Percentiles rank a stretch among this genome's conserved stretches.
Conservation (phyloP, 2,888 invertebrate genomes). For the Leptinotarsa peninsularis region DNA sequence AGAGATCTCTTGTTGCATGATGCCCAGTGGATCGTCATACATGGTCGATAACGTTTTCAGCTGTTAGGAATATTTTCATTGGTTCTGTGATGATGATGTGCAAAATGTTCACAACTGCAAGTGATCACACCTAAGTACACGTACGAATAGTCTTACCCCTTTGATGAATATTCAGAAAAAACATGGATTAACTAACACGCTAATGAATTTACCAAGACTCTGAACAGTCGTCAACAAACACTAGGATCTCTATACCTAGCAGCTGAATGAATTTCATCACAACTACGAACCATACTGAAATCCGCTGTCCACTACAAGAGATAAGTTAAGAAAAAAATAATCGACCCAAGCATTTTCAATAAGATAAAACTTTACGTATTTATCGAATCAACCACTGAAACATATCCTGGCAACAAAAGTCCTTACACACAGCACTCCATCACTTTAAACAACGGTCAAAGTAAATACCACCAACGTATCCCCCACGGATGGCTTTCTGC, state of each 20-base stretch:
- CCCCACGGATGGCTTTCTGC: constrained; percentile 95
- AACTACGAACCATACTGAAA: background rate
- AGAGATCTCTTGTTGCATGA: too few relatives aligned
- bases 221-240: background rate
- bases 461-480: constrained; percentile 92
- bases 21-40: too few relatives aligned
- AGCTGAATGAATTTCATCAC: constrained; percentile 1
- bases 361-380: constrained; percentile 28
- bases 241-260: background rate
- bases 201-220: background rate
- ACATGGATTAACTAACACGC: too few relatives aligned
- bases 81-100: too few relatives aligned
- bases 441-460: constrained; percentile 97
- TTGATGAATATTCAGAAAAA: too few relatives aligned
- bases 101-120: too few relatives aligned
- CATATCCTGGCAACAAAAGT: constrained; percentile 10
- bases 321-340: background rate
- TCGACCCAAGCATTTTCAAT: constrained; percentile 25
- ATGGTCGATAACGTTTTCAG: too few relatives aligned
- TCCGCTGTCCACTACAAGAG: constrained; percentile 1
- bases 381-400: constrained; percentile 8
- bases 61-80: too few relatives aligned
- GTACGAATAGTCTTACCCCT: too few relatives aligned
- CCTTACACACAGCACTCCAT: constrained; percentile 57
- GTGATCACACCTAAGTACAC: too few relatives aligned